Evolutionary conservation across 2,113 vertebrate species (phyloP), one percentile per base, ranked within the genome.

Genomic region (Hydrochoerus hydrochaeris): DNA sequence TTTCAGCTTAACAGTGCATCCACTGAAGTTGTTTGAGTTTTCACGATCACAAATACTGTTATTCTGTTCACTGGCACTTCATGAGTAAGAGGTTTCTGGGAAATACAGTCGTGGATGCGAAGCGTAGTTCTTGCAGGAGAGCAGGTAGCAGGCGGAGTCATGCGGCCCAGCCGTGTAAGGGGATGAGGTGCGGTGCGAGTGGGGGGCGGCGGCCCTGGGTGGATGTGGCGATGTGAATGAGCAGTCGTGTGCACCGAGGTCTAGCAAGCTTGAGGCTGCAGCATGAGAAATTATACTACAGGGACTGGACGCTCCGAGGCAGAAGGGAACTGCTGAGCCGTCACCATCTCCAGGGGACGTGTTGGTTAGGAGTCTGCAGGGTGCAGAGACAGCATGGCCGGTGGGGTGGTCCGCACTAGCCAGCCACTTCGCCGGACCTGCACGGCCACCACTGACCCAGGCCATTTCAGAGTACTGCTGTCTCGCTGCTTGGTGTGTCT

Each of bases 261-360:
- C 57, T 52, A 41, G 5, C 44, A 60, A 32, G 19, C 71, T 85
- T 69, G 60, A 82, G 67, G 94, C 84, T 80, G 81, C 78, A 95
- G 88, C 69, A 3, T 30, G 57, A 65, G 49, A 91, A 81, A 82
- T 75, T 28, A n/a, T n/a, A n/a, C n/a, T n/a, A 32, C 20, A 63
- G 35, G 81, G 13, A 60, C 58, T 41, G 52, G 44, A 95, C 75
- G 60, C 83, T 71, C 58, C 13, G 35, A 85, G 73, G 41, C 35
- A 57, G 92, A 32, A 35, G 86, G 62, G 82, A 81, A 41, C 80
- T 90, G 12, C 69, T 96, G 41, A 73, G 35, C 84, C 78, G 93
- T 89, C 52, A 22, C 84, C 52, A 14, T 69, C 20, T 52, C 24
- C 62, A 38, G 24, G 86, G 58, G 17, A 88, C 63, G 3, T 69